Evolutionary conservation across 2,113 vertebrate genomes (phyloP).

Genomic region (Orycteropus afer): DNA sequence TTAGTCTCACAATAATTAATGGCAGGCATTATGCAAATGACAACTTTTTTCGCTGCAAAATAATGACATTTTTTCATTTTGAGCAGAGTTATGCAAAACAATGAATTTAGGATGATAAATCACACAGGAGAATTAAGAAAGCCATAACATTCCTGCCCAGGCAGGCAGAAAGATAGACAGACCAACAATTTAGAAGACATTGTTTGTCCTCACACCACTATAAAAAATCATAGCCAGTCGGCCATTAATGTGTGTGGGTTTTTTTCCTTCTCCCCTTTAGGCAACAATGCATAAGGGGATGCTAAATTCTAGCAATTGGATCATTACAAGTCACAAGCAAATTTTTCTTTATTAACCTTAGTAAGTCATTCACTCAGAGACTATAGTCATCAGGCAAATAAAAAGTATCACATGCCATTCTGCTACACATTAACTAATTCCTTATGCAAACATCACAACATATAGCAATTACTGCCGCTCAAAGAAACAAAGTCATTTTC

Average conservation of each 20-base stretch:
- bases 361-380: constrained; percentile 90
- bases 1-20: constrained; percentile 93
- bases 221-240: constrained; percentile 87
- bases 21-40: constrained; percentile 93
- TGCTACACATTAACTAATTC: constrained; percentile 90
- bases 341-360: constrained; percentile 91
- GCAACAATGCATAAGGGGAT: constrained; percentile 86
- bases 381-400: constrained; percentile 88
- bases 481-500: constrained; percentile 88
- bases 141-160: constrained; percentile 87
- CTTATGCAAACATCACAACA: constrained; percentile 90
- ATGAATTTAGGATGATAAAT: constrained; percentile 91
- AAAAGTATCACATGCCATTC: constrained; percentile 87
- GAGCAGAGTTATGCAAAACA: constrained; percentile 92
- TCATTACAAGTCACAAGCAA: constrained; percentile 88
- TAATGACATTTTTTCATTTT: constrained; percentile 94
- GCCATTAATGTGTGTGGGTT: constrained; percentile 86
- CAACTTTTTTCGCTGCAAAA: constrained; percentile 91
- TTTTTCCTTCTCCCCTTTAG: constrained; percentile 86
- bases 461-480: constrained; percentile 89
- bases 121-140: constrained; percentile 89
- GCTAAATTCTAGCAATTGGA: constrained; percentile 89
- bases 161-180: constrained; percentile 90
- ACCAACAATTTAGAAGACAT: constrained; percentile 88
- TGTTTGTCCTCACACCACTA: constrained; percentile 87